These are phyloP conservation scores for Rostratula benghalensis DNA, from an alignment of 2,113 vertebrate species.

Conservation along the genomic window DNA sequence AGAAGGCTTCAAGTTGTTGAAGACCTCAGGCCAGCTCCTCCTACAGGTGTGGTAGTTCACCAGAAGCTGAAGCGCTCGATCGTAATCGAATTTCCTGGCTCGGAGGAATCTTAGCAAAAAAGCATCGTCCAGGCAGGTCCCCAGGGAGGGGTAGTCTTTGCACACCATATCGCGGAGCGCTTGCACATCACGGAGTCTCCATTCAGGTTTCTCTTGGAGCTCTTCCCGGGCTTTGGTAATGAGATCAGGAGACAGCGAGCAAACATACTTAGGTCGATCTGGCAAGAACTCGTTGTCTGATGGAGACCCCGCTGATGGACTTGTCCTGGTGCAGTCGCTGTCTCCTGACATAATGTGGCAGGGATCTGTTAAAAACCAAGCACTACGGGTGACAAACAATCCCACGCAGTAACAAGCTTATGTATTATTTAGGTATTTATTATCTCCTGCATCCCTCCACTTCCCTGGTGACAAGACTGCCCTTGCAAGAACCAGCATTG, in stretches of 20 bases:
- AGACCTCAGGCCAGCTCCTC: constrained; percentile 94
- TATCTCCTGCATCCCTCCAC: background rate
- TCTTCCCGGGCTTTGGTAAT: constrained; percentile 93
- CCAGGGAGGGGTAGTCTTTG: constrained; percentile 90
- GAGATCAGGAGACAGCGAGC: constrained; percentile 88
- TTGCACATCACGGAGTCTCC: constrained; percentile 93
- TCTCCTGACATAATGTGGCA: constrained; percentile 86
- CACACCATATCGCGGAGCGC: constrained; percentile 95
- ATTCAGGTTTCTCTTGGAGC: constrained; percentile 97
- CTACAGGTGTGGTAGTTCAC: constrained; percentile 93
- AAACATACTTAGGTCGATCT: constrained; percentile 83
- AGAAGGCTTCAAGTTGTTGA: constrained; percentile 89
- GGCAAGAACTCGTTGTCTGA: constrained; percentile 72
- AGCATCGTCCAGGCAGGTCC: constrained; percentile 89
- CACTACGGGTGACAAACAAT: background rate
- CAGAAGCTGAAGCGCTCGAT: constrained; percentile 92
- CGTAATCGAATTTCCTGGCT: constrained; percentile 97
- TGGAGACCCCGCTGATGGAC: constrained; percentile 76
- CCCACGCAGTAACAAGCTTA: background rate
- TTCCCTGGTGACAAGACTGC: background rate
- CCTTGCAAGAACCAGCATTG: background rate
- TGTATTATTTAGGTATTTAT: background rate
- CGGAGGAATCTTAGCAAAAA: constrained; percentile 95
- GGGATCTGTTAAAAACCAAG: constrained; percentile 46
- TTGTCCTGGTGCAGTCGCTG: constrained; percentile 82